Base-by-base conservation (phyloP, 2,113 vertebrate genomes). In the Engystomops pustulosus region DNA sequence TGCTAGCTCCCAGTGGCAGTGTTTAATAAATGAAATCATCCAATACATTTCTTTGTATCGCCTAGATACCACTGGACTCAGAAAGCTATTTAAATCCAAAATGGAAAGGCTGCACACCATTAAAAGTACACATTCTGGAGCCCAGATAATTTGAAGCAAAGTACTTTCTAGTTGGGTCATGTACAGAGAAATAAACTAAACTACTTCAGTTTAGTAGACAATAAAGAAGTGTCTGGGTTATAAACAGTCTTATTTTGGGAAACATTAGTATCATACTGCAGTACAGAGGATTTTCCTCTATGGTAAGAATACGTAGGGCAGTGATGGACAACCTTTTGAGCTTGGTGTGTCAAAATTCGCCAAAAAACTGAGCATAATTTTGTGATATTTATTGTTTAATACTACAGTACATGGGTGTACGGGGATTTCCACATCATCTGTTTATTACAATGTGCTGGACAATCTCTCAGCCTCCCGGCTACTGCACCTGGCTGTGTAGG, bases 81-180 rank as follows among this genome's bases (percentile, higher is more conserved):
- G 58, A 87, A 68, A 83, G 20, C 65, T 51, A 14, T 84, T 83
- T 87, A 86, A 81, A 5, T 67, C 18, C 78, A 45, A 44, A 75
- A 44, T 41, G 23, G 67, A 34, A 85, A 81, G 60, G 44, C 34
- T 51, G 51, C 74, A 47, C 3, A 75, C 79, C 32, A 41, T 75
- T 49, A 69, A 86, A 76, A 81, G 45, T 90, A 89, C 4, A 34
- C 65, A 89, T 32, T 71, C 60, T 78, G 68, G 85, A 90, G 87
- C 76, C 23, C 83, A n/a, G 75, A 78, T 87, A 89, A 90, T 62
- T 32, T 36, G 83, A 89, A 81, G 47, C 81, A 87, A 87, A 90
- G 72, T 79, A 44, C 85, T 87, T 88, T 18, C 58, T 72, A 70
- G 79, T 88, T 38, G 65, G 38, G 58, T 58, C 70, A 84, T 49